Percentiles rank a stretch among this genome's conserved stretches.
phyloP scores from a whole-genome alignment of 1,140 invertebrate genomes.

The Ruditapes philippinarum region DNA sequence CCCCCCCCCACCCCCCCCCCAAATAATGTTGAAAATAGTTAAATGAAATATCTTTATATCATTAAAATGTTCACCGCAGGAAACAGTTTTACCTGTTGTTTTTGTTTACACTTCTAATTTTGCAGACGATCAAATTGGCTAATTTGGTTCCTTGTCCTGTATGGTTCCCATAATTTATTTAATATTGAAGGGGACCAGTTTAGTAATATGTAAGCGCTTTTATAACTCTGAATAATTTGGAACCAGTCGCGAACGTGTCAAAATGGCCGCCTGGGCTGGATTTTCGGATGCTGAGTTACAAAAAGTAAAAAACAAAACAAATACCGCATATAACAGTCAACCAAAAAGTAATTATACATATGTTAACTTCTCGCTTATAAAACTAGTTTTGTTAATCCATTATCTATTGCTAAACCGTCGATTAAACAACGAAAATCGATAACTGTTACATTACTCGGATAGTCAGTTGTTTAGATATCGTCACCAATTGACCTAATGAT shows the following conservation, averaged over 20 bases:
- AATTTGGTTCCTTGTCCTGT: background rate
- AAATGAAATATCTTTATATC: no score
- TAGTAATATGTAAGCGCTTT: background rate
- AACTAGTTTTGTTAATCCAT: no score
- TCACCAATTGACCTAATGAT: no score
- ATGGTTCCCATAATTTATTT: background rate
- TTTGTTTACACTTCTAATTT: no score
- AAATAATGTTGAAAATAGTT: no score
- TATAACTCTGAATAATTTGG: background rate
- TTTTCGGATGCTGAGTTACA: constrained; percentile 81
- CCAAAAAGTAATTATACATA: constrained; percentile 9
- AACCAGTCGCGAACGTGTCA: constrained; percentile 66
- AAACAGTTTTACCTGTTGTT: no score
- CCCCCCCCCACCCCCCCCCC: no score
- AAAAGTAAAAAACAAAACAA: constrained; percentile 66
- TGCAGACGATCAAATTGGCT: no score
- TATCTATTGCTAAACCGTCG: no score
- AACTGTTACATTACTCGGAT: background rate
- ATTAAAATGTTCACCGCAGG: no score
- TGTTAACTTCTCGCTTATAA: background rate
- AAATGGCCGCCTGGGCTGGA: constrained; percentile 83
- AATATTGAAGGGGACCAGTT: no score
- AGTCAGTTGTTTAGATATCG: background rate
- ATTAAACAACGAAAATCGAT: no score
- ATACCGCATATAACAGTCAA: background rate